Percentiles rank a stretch among this genome's conserved stretches.
phyloP scores from a whole-genome alignment of 2,113 vertebrate genomes.

The Fukomys damarensis region DNA sequence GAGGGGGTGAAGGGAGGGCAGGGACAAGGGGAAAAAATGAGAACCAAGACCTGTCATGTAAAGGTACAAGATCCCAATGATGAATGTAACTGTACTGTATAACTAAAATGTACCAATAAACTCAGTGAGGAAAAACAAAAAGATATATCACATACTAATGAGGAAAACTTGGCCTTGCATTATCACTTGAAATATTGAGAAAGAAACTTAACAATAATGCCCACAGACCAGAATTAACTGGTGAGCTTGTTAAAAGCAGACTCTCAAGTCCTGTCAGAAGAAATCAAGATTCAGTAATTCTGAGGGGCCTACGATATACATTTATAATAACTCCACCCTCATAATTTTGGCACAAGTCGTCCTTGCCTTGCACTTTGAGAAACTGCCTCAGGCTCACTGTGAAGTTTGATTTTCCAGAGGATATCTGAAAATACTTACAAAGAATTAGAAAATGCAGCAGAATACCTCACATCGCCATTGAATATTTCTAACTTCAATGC shows the following conservation, averaged over 20 bases:
- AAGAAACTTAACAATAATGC: not conserved
- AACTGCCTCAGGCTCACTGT: not conserved
- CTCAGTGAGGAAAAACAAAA: too few species aligned
- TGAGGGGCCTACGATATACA: not conserved
- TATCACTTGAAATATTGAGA: not conserved
- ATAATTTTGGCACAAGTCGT: not conserved
- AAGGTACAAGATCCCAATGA: too few species aligned
- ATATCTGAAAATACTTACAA: not conserved
- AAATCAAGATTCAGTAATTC: not conserved
- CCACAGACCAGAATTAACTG: not conserved
- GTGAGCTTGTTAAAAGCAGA: not conserved
- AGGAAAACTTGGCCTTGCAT: not conserved
- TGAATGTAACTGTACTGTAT: too few species aligned
- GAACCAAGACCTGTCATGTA: too few species aligned
- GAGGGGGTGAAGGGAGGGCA: too few species aligned
- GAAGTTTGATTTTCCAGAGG: conserved; percentile 28
- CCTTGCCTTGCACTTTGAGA: conserved; percentile 9
- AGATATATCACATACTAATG: not conserved
- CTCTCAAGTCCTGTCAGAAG: not conserved
- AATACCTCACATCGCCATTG: not conserved
- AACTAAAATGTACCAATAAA: too few species aligned
- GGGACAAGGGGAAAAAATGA: too few species aligned
- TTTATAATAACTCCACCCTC: not conserved
- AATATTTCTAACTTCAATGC: not conserved
- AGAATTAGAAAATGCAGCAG: not conserved